Percentiles rank a stretch among this genome's conserved stretches.
Evolutionary conservation across 2,797 vertebrate genomes (phyloP).

Genomic region (Etheostoma perlongum): DNA sequence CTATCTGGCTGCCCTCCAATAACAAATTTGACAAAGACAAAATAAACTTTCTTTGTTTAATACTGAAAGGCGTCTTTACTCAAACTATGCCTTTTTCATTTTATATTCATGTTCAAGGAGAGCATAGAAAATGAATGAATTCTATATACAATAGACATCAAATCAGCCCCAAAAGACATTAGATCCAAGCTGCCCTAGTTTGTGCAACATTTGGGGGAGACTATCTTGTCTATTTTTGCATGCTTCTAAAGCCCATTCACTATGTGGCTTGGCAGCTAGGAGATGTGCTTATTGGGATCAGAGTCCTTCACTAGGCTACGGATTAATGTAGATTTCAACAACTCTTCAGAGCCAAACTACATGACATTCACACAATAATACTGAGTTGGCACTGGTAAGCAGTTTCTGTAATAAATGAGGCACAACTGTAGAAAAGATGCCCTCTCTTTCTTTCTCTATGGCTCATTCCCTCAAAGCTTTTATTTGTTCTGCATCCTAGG

Average conservation of each 20-base stretch:
- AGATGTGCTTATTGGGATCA: constrained; percentile 57
- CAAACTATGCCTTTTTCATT: constrained; percentile 15
- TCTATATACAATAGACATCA: neutral
- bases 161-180: constrained; percentile 34
- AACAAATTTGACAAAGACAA: neutral
- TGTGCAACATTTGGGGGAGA: constrained; percentile 63
- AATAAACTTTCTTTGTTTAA: constrained; percentile 1
- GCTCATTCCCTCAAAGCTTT: constrained; percentile 27
- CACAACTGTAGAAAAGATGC: constrained; percentile 28
- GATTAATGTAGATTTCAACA: constrained; percentile 49
- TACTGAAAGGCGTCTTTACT: neutral
- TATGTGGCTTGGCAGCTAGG: constrained; percentile 66
- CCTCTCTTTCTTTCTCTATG: constrained; percentile 14
- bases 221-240: constrained; percentile 70
- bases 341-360: constrained; percentile 38
- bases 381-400: constrained; percentile 34
- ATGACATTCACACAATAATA: constrained; percentile 26
- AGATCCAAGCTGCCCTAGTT: constrained; percentile 68
- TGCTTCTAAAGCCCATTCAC: constrained; percentile 42
- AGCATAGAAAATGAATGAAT: constrained; percentile 3
- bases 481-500: constrained; percentile 34
- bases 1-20: neutral
- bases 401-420: constrained; percentile 53
- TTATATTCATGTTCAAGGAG: neutral
- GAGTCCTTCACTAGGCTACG: constrained; percentile 39